Conservation (phyloP, 2,113 vertebrate species). For the Nothobranchius kuhntae region DNA sequence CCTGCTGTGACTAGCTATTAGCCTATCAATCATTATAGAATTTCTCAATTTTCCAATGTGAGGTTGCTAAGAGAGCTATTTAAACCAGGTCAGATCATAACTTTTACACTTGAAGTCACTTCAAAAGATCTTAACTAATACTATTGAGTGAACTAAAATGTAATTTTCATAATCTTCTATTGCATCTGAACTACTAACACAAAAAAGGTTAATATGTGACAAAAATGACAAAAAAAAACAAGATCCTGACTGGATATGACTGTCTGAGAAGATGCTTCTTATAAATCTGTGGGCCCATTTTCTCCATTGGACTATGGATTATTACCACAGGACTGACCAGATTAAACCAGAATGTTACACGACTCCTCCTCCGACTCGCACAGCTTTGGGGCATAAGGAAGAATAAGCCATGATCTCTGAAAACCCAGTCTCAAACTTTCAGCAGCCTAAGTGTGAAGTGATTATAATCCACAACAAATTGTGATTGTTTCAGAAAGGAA, state of each 20-base stretch:
- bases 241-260: not conserved
- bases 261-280: constrained; percentile 21
- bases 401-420: constrained; percentile 10
- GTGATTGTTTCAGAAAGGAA: not conserved
- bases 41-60: no score
- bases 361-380: constrained; percentile 16
- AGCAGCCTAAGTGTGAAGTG: constrained; percentile 3
- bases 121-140: no score
- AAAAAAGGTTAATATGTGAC: no score
- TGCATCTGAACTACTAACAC: no score
- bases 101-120: no score
- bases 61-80: no score
- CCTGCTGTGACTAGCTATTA: no score
- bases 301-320: constrained; percentile 16
- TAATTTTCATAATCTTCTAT: no score
- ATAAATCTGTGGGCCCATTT: constrained; percentile 10
- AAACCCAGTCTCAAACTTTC: constrained; percentile 10
- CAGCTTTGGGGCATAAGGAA: not conserved
- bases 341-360: constrained; percentile 50
- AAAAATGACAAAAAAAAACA: not conserved
- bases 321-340: constrained; percentile 43
- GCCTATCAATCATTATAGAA: no score
- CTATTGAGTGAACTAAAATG: no score
- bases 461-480: constrained; percentile 3
- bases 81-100: no score